Conservation (phyloP, 1,140 invertebrate genomes). For the Drosophila mojavensis region DNA sequence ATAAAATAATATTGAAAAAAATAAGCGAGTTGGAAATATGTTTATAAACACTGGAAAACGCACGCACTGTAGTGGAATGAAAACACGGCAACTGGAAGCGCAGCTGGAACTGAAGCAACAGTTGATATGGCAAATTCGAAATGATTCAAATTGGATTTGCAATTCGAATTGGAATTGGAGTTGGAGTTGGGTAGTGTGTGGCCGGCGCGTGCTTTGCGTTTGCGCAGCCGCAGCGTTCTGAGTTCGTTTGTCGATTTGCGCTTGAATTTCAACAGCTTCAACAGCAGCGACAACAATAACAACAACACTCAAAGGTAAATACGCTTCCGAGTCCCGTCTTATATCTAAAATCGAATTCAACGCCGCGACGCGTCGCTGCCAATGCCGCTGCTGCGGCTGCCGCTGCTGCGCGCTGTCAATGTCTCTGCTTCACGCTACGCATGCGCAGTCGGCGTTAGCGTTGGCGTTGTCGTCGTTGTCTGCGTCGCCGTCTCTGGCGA, state of each 20-base stretch:
- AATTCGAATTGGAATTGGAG: constrained; percentile 5
- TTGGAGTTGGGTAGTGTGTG: constrained; percentile 25
- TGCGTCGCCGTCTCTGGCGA: constrained; percentile 3
- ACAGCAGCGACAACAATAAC: constrained; percentile 15
- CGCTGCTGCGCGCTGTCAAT: constrained; percentile 1
- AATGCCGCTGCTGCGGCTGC: constrained; percentile 2
- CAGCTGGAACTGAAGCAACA: neutral
- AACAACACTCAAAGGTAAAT: constrained; percentile 43
- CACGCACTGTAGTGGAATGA: constrained; percentile 2
- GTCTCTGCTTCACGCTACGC: constrained; percentile 26
- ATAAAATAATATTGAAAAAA: constrained; percentile 19
- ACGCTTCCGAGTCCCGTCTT: constrained; percentile 76
- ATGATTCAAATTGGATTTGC: constrained; percentile 1
- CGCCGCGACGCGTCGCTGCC: constrained; percentile 13
- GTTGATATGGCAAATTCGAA: neutral
- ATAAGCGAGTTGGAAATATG: no score
- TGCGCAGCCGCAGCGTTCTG: constrained; percentile 76
- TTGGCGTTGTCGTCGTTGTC: constrained; percentile 7
- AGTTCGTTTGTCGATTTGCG: constrained; percentile 67
- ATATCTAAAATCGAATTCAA: constrained; percentile 64
- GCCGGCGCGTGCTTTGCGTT: constrained; percentile 74
- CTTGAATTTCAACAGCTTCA: constrained; percentile 72
- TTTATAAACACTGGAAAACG: neutral
- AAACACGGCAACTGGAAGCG: constrained; percentile 6
- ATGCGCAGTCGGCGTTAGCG: constrained; percentile 45